Conservation (phyloP, 2,888 invertebrate species). For the Stenodema calcarata region DNA sequence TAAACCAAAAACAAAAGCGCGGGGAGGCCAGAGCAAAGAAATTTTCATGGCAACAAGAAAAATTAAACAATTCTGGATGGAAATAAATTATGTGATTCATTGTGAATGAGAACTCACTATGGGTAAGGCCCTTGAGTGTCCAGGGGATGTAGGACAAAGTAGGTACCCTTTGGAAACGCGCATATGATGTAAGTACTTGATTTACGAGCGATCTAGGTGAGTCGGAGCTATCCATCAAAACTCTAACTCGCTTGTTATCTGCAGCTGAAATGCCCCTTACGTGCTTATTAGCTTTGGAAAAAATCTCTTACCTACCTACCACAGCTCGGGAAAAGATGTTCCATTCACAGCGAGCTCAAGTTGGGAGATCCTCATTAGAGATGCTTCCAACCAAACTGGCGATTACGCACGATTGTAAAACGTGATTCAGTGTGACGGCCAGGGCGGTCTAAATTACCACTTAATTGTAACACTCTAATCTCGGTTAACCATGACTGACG, state of each 20-base stretch:
- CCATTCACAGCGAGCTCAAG: not conserved
- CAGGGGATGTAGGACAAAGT: no score
- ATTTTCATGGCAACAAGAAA: no score
- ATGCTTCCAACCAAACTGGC: constrained; percentile 1
- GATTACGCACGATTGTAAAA: constrained; percentile 27
- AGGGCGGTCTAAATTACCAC: constrained; percentile 31
- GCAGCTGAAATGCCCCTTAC: not conserved
- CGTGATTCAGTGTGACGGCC: constrained; percentile 8
- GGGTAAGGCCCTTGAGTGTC: no score
- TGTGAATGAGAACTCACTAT: no score
- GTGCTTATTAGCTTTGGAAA: not conserved
- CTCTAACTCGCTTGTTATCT: not conserved
- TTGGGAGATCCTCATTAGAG: constrained; percentile 5
- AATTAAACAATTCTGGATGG: no score
- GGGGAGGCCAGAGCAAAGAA: no score
- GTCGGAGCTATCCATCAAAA: not conserved
- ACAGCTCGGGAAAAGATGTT: not conserved
- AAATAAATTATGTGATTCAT: no score
- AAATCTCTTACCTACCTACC: not conserved
- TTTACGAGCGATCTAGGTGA: not conserved
- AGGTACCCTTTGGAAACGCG: no score
- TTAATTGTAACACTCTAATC: constrained; percentile 34
- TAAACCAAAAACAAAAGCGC: no score
- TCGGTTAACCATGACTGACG: constrained; percentile 28
- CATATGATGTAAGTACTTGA: not conserved